A percentile compares a stretch with the other conserved stretches of the same genome.
Evolutionary conservation across 2,797 vertebrate species (phyloP).

Genomic region (Acropternis orthonyx): DNA sequence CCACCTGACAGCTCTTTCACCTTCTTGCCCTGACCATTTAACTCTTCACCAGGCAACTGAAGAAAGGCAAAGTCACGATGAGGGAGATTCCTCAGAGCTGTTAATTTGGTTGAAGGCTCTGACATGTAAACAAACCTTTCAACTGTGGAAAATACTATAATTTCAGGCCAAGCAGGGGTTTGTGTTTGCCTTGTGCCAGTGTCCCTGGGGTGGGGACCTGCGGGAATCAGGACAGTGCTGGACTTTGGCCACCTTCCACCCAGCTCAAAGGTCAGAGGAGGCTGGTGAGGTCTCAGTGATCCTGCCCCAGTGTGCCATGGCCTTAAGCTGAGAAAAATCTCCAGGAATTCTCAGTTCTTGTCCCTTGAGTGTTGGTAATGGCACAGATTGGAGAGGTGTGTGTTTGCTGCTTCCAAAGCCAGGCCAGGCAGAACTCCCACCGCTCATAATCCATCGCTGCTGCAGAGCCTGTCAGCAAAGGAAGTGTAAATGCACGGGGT

Average conservation of each 20-base stretch:
- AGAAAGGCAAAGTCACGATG: accelerated
- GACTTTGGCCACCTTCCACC: slow-evolving; percentile 51
- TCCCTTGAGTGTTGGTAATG: not conserved
- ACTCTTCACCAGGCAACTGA: not conserved
- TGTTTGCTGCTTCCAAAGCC: not conserved
- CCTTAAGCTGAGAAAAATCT: not conserved
- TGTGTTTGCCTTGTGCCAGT: not conserved
- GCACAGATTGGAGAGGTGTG: not conserved
- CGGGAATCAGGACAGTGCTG: not conserved
- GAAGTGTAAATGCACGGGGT: not conserved
- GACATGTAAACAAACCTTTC: not conserved
- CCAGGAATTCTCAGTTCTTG: not conserved
- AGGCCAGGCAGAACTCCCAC: not conserved
- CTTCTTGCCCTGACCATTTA: not conserved
- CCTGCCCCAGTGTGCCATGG: not conserved
- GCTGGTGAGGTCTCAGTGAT: not conserved
- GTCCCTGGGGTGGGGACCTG: not conserved
- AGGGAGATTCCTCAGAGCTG: not conserved
- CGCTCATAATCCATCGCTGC: not conserved
- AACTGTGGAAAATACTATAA: accelerated
- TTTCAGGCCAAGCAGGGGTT: not conserved
- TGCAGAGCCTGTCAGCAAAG: not conserved
- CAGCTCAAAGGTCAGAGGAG: slow-evolving; percentile 63
- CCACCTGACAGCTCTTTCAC: not conserved
- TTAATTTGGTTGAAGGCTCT: not conserved